Evolutionary conservation across 1,140 invertebrate species (phyloP), one percentile per base, ranked within the genome.

Genomic region (Tenebrio molitor): DNA sequence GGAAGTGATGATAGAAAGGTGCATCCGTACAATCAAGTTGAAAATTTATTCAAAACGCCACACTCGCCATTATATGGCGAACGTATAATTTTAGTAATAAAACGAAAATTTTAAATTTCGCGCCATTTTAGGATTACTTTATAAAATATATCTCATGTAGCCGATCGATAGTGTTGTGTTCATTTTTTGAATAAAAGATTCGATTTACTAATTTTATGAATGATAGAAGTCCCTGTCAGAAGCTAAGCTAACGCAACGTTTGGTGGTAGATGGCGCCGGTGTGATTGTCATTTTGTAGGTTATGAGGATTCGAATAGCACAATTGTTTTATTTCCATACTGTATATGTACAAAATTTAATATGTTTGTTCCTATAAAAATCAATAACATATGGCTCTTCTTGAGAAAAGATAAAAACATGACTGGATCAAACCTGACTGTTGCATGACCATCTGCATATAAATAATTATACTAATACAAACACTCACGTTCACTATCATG

Each of bases 21-120:
- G 66, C 34, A 39, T 78, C 6, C 42, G 76, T n/a, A 21, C 44
- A 12, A 39, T 72, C 68, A 76, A 74, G 72, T 8, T 77, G 46
- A 50, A 75, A 76, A 7, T 76, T 78, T 50, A 72, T 75, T 25
- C 73, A 6, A 78, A 73, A 62, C 73, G 73, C 25, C 74, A 73
- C 17, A 66, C 53, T 34, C 71, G 71, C 41, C 75, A 73, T 50
- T 78, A 78, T 72, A 73, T 71, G 63, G 53, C 76, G 4, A 76
- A 76, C 34, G 76, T 78, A 6, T 77, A 72, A 36, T 50, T 50
- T 50, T 50, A 21, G 8, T 14, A 50, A 19, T 19, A 17, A 50
- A 50, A n/a, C n/a, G n/a, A n/a, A n/a, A n/a, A n/a, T n/a, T n/a
- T n/a, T n/a, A n/a, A n/a, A n/a, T n/a, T n/a, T n/a, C n/a, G n/a